Evolutionary conservation across 2,113 vertebrate species (phyloP).

Genomic region (Scortum barcoo): DNA sequence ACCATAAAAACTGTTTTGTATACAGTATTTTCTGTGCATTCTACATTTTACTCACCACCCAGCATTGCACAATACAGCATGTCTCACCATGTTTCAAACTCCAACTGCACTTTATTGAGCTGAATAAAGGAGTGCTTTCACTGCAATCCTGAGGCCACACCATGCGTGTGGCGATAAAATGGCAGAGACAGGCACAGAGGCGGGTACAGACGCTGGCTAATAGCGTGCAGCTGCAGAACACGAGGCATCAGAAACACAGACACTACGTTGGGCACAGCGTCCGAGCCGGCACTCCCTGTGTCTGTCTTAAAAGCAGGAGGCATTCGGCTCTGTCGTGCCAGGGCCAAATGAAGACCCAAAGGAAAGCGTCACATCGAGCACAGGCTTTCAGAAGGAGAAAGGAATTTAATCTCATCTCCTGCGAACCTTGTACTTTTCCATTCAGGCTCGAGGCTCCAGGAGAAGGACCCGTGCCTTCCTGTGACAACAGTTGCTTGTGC

Average conservation of each 20-base stretch:
- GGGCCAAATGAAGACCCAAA: conserved; percentile 58
- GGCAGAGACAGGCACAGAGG: conserved; percentile 57
- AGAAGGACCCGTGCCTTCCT: conserved; percentile 52
- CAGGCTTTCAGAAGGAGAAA: conserved; percentile 67
- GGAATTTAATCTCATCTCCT: conserved; percentile 85
- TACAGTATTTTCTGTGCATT: conserved; percentile 36
- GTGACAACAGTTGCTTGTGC: conserved; percentile 58
- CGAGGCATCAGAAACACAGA: conserved; percentile 58
- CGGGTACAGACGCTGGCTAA: conserved; percentile 53
- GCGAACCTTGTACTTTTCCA: conserved; percentile 82
- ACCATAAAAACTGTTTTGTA: conserved; percentile 39
- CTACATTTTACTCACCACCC: conserved; percentile 39
- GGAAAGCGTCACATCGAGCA: conserved; percentile 63
- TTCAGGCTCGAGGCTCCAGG: conserved; percentile 50
- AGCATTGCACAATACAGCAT: conserved; percentile 59
- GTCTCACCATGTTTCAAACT: conserved; percentile 63
- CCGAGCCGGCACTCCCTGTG: conserved; percentile 30
- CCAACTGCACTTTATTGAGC: conserved; percentile 42
- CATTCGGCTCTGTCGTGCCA: conserved; percentile 47
- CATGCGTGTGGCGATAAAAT: conserved; percentile 50
- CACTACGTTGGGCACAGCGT: background rate
- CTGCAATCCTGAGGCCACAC: conserved; percentile 30
- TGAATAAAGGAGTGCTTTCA: conserved; percentile 53
- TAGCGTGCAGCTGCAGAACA: conserved; percentile 61
- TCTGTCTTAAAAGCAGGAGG: conserved; percentile 44